Conservation (phyloP, 2,113 vertebrate species). For the Hippocampus comes region DNA sequence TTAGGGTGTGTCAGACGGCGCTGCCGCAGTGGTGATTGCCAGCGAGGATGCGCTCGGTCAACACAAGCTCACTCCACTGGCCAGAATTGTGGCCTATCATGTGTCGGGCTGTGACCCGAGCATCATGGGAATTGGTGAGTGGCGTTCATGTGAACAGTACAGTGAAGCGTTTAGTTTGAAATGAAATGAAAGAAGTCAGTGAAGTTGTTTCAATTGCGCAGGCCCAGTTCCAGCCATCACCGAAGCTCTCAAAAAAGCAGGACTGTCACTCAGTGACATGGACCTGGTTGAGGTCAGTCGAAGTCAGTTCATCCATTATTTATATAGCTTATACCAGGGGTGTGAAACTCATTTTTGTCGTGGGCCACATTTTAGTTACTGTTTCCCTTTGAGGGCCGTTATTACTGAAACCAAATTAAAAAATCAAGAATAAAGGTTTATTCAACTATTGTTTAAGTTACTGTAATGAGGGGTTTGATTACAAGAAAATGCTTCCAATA, state of each 20-base stretch:
- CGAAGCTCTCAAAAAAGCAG: slow-evolving; percentile 88
- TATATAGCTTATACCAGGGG: background rate
- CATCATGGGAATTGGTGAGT: slow-evolving; percentile 97
- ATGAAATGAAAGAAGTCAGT: background rate
- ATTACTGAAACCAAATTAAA: no score
- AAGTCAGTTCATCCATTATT: background rate
- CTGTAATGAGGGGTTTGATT: no score
- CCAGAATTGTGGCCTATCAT: slow-evolving; percentile 88
- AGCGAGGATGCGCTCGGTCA: slow-evolving; percentile 90
- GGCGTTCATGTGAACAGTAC: background rate
- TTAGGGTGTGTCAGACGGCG: slow-evolving; percentile 92
- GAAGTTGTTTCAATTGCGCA: slow-evolving; percentile 40
- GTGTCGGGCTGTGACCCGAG: slow-evolving; percentile 88
- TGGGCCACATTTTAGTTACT: no score
- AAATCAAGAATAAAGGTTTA: no score
- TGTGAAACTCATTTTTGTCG: no score
- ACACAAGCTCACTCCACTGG: slow-evolving; percentile 87
- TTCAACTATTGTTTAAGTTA: no score
- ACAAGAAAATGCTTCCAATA: no score
- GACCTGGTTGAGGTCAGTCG: slow-evolving; percentile 87
- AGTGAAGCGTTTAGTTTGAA: background rate
- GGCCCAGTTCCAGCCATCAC: slow-evolving; percentile 91
- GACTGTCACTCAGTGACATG: slow-evolving; percentile 87
- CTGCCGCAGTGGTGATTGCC: slow-evolving; percentile 84
- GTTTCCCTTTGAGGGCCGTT: no score